Conservation (phyloP, 2,113 vertebrate species). For the Corythornis cristatus region DNA sequence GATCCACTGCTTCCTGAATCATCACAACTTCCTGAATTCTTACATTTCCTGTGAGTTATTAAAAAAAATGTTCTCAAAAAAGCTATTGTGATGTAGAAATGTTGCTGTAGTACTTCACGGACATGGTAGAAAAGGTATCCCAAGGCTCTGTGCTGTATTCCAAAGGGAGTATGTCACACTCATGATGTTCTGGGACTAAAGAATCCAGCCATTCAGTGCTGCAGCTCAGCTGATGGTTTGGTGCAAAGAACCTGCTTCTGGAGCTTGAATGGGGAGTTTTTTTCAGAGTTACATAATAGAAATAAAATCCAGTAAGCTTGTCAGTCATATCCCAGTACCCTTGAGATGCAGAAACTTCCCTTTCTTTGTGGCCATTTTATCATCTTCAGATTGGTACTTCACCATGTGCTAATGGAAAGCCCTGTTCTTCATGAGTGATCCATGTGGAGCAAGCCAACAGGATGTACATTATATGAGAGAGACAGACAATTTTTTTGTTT, state of each 20-base stretch:
- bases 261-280: background rate
- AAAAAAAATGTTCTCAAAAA: background rate
- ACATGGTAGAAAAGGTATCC: background rate
- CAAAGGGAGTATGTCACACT: background rate
- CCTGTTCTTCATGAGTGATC: background rate
- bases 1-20: slow-evolving; percentile 30
- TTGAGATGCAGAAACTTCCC: background rate
- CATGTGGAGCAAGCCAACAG: background rate
- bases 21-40: slow-evolving; percentile 5
- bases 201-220: background rate
- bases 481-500: background rate
- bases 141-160: background rate
- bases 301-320: background rate
- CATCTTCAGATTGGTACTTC: background rate
- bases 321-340: background rate
- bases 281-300: background rate
- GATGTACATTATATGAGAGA: background rate
- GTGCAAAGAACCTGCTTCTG: background rate
- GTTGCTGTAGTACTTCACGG: background rate
- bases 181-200: background rate
- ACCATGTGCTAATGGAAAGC: background rate
- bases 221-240: background rate
- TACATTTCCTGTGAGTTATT: slow-evolving; percentile 45
- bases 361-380: background rate
- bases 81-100: slow-evolving; percentile 44